A percentile compares a stretch with the other conserved stretches of the same genome.
These are phyloP conservation scores for Psix sp. DNA, from an alignment of 1,140 invertebrate species.

Conservation along the genomic window DNA sequence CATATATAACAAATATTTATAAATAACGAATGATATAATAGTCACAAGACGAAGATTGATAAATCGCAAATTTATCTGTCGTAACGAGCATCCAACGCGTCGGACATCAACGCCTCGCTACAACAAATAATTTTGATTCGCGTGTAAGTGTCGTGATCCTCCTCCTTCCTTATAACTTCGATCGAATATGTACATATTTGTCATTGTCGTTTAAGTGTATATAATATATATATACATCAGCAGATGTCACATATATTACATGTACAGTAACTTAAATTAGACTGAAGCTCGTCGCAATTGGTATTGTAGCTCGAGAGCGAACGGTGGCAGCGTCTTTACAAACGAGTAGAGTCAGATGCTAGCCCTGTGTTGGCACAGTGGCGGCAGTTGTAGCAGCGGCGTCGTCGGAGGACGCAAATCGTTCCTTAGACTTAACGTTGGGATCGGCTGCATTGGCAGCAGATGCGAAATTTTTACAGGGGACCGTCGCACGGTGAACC, in stretches of 20 bases:
- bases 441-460: slow-evolving; percentile 81
- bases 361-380: slow-evolving; percentile 79
- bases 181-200: slow-evolving; percentile 48
- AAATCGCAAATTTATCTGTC: slow-evolving; percentile 49
- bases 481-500: slow-evolving; percentile 84
- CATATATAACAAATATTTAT: slow-evolving; percentile 49
- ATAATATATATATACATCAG: slow-evolving; percentile 11
- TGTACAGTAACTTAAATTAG: slow-evolving; percentile 50
- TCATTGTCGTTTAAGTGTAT: slow-evolving; percentile 15
- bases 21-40: slow-evolving; percentile 51
- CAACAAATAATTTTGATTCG: slow-evolving; percentile 50
- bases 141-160: slow-evolving; percentile 31
- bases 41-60: slow-evolving; percentile 48
- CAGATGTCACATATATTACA: neutral
- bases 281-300: slow-evolving; percentile 69
- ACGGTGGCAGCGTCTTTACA: slow-evolving; percentile 60
- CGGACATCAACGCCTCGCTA: slow-evolving; percentile 9
- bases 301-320: slow-evolving; percentile 63
- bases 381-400: slow-evolving; percentile 75
- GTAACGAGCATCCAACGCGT: slow-evolving; percentile 29
- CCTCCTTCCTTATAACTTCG: slow-evolving; percentile 15
- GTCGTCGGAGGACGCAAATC: slow-evolving; percentile 75
- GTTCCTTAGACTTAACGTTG: slow-evolving; percentile 72
- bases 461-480: slow-evolving; percentile 85
- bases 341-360: slow-evolving; percentile 77